Evolutionary conservation across 2,113 vertebrate genomes (phyloP).

Genomic region (Bambusicola thoracicus): DNA sequence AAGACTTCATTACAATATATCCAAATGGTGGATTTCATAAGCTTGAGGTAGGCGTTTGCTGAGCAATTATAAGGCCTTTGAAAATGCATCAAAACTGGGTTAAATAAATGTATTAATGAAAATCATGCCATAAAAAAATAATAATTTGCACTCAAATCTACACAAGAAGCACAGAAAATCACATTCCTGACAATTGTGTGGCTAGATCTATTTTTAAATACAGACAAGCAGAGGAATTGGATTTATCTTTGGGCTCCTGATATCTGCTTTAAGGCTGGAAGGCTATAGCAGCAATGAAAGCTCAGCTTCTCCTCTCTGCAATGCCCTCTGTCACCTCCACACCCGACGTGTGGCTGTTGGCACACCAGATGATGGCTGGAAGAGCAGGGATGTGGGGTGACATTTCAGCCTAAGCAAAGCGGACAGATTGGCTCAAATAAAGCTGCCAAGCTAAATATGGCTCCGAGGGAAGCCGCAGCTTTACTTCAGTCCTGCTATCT

Average conservation of each 20-base stretch:
- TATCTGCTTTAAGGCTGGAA: not conserved
- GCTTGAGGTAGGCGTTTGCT: not conserved
- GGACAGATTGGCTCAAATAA: not conserved
- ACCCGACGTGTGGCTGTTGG: not conserved
- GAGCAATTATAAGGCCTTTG: not conserved
- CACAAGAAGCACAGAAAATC: not conserved
- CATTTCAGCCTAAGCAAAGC: not conserved
- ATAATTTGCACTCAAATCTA: not conserved
- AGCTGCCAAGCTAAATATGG: not conserved
- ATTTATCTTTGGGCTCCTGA: not conserved
- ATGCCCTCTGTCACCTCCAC: not conserved
- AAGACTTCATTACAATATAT: not conserved
- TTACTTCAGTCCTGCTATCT: not conserved
- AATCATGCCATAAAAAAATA: not conserved
- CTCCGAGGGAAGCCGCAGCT: not conserved
- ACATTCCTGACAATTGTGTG: not conserved
- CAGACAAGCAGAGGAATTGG: not conserved
- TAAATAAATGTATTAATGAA: constrained; percentile 30
- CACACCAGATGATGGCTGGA: not conserved
- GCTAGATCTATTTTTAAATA: not conserved
- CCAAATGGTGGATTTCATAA: not conserved
- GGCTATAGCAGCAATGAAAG: not conserved
- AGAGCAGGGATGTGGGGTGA: not conserved
- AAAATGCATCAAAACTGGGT: constrained; percentile 9
- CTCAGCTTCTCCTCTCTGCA: not conserved